A percentile compares a stretch with the other conserved stretches of the same genome.
Evolutionary conservation across 2,797 vertebrate genomes (phyloP).

Genomic region (Tiaroga cobitis): DNA sequence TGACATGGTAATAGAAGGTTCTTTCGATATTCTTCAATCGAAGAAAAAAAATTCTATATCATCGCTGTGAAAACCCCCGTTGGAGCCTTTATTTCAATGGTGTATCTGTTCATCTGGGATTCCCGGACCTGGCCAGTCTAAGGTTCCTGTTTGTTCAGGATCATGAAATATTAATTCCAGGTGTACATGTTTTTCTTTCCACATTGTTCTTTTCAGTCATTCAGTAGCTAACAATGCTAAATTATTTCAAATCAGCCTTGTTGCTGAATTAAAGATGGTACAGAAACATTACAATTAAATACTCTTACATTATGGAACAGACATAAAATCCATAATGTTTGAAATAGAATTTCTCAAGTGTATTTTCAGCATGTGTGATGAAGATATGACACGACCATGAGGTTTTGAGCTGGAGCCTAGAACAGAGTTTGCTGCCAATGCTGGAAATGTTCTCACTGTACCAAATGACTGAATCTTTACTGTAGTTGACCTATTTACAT

Average conservation of each 20-base stretch:
- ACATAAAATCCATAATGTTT: conserved; percentile 1
- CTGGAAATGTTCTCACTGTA: neutral
- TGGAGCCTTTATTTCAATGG: neutral
- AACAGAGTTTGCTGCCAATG: conserved; percentile 8
- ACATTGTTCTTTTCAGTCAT: neutral
- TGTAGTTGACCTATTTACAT: neutral
- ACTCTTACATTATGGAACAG: neutral
- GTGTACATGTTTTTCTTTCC: neutral
- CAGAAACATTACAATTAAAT: neutral
- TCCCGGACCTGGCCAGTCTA: too few relatives aligned
- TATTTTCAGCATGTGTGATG: neutral
- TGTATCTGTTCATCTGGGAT: too few relatives aligned
- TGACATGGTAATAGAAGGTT: too few relatives aligned
- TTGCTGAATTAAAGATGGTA: neutral
- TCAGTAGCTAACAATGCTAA: neutral
- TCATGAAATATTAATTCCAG: neutral
- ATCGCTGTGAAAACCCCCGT: too few relatives aligned
- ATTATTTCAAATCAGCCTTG: neutral
- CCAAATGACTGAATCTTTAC: neutral
- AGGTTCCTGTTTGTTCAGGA: neutral
- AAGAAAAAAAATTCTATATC: too few relatives aligned
- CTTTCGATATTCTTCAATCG: too few relatives aligned
- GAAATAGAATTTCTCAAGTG: neutral
- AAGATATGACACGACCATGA: neutral
- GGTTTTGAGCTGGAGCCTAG: conserved; percentile 8